Base-by-base conservation (phyloP, 2,888 invertebrate genomes). In the Lacanobia wlatinum region DNA sequence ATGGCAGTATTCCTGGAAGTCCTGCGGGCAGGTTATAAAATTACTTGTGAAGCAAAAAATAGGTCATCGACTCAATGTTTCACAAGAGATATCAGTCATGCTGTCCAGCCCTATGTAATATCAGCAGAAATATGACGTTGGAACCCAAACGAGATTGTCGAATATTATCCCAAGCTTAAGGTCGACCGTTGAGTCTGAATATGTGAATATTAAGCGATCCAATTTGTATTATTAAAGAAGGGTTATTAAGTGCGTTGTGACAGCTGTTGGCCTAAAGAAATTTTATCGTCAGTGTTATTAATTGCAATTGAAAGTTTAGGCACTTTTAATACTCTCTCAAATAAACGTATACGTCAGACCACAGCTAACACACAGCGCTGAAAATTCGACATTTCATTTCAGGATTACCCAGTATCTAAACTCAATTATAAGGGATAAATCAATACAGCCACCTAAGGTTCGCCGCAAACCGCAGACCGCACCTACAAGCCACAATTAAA, bases 1-100 rank as follows among this genome's bases (percentile, higher is more conserved):
- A 88, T 91, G 87, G 86, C 85, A 89, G 73, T 76, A 65, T 88
- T 91, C 90, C 87, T 76, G 79, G 90, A 90, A 91, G 73, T 76
- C 72, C 78, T 60, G 61, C 66, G 65, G 80, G 72, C 80, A 64
- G 70, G 69, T 75, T 80, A 63, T 63, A 68, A 72, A 78, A 76
- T 82, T 79, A 77, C 75, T 76, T 63, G 59, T 55, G 28, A 23
- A 21, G 68, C 58, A 84, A 75, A 77, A 84, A 82, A 85, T 78
- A 52, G 76, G 75, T 79, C 69, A 73, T 73, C 73, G 73, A 73
- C 69, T 77, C 64, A 69, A 43, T 69, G 63, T 72, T 70, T 67
- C 28, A 61, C 65, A 70, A 68, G 58, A 84, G 56, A 69, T 64
- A 83, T 65, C 71, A 81, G 62, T 78, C 70, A 70, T 50, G 67